phyloP scores from a whole-genome alignment of 2,888 invertebrate species.

The Malthinus flaveolus region DNA sequence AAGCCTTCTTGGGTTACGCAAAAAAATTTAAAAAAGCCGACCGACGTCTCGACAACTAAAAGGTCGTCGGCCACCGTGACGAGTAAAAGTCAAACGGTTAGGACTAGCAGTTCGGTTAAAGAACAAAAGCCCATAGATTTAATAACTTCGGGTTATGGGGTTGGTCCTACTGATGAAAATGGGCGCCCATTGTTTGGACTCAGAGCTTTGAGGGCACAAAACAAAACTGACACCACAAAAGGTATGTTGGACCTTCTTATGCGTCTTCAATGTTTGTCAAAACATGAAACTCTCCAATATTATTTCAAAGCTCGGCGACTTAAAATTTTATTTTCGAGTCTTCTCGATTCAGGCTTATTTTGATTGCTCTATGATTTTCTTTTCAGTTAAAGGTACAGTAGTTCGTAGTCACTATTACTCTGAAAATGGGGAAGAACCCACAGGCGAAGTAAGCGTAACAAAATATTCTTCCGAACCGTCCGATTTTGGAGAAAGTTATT shows the following conservation, averaged over 20 bases:
- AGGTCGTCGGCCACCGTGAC: constrained; percentile 30
- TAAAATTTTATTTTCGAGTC: background rate
- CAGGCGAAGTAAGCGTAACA: constrained; percentile 70
- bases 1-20: constrained; percentile 67
- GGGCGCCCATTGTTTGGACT: constrained; percentile 80
- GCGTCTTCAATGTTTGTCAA: too few species aligned
- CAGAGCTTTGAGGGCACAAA: constrained; percentile 67
- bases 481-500: constrained; percentile 50
- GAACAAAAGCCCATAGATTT: constrained; percentile 61
- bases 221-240: constrained; percentile 65
- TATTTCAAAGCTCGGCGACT: too few species aligned
- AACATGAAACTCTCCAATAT: too few species aligned
- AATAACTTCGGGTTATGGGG: constrained; percentile 80
- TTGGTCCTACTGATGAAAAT: constrained; percentile 80
- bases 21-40: constrained; percentile 62
- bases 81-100: constrained; percentile 43
- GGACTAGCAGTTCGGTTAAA: constrained; percentile 49
- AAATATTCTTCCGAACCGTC: constrained; percentile 70
- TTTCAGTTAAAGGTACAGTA: constrained; percentile 72
- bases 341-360: too few species aligned
- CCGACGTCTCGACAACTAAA: constrained; percentile 39
- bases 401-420: constrained; percentile 70
- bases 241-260: too few species aligned
- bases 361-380: background rate
- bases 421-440: constrained; percentile 70